phyloP scores from a whole-genome alignment of 2,888 invertebrate species.

The Tridacna gigas region DNA sequence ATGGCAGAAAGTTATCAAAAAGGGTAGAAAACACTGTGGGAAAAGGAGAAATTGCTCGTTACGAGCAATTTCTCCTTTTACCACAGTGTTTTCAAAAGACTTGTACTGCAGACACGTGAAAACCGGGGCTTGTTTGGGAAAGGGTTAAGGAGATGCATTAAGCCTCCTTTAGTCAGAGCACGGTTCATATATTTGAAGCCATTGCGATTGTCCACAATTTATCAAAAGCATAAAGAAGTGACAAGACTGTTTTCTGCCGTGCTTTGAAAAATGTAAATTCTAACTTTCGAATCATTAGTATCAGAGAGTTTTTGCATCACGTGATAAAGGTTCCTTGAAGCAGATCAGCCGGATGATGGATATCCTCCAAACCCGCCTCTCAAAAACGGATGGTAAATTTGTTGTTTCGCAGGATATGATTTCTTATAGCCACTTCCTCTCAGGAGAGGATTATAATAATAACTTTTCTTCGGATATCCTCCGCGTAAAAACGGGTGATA shows the following conservation, averaged over 20 bases:
- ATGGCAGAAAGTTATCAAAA: too few relatives aligned
- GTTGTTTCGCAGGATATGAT: slow-evolving; percentile 13
- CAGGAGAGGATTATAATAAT: slow-evolving; percentile 24
- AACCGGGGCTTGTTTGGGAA: too few relatives aligned
- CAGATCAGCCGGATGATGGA: background rate
- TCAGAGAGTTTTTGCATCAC: background rate
- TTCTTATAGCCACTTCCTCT: slow-evolving; percentile 23
- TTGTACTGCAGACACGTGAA: background rate
- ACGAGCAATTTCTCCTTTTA: background rate
- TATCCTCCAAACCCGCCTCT: slow-evolving; percentile 23
- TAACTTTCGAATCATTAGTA: background rate
- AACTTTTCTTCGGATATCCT: slow-evolving; percentile 39
- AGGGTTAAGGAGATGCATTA: too few relatives aligned
- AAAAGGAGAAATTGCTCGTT: background rate
- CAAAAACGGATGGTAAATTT: slow-evolving; percentile 30
- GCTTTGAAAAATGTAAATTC: background rate
- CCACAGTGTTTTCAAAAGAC: background rate
- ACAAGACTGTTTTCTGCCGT: background rate
- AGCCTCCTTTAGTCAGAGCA: too few relatives aligned
- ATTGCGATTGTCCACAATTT: too few relatives aligned
- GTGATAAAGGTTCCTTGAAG: background rate
- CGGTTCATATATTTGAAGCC: too few relatives aligned
- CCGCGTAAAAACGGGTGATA: slow-evolving; percentile 35
- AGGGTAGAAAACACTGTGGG: too few relatives aligned
- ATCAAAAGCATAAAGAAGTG: background rate